Evolutionary conservation across 1,140 invertebrate species (phyloP).

Genomic region (Caenorhabditis remanei): DNA sequence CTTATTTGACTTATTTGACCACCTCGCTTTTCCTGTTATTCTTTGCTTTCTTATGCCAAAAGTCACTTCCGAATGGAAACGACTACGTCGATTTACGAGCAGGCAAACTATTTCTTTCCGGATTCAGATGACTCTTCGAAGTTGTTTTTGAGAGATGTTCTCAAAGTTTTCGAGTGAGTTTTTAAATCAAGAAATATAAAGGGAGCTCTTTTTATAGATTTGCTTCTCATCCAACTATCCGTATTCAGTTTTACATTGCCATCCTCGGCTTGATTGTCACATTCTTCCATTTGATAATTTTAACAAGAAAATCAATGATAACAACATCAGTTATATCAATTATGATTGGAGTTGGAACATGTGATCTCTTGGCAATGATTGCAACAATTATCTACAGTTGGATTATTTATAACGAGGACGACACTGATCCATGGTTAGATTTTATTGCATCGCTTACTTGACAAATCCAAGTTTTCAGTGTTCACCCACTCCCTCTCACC

Average conservation of each 20-base stretch:
- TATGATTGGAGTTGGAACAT: not conserved
- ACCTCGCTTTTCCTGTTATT: too few relatives aligned
- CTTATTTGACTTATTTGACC: too few relatives aligned
- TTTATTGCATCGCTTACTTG: not conserved
- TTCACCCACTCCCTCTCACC: not conserved
- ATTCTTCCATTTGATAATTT: slow-evolving; percentile 9
- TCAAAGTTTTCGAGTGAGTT: not conserved
- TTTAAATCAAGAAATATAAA: not conserved
- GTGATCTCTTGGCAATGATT: not conserved
- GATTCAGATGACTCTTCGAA: not conserved
- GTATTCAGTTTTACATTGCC: not conserved
- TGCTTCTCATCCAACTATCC: not conserved
- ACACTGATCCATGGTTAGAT: not conserved
- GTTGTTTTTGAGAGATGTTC: not conserved
- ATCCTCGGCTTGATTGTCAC: not conserved
- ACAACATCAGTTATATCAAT: slow-evolving; percentile 15
- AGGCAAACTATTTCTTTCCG: not conserved
- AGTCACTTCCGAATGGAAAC: not conserved
- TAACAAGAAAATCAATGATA: not conserved
- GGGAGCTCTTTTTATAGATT: not conserved
- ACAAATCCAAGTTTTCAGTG: not conserved
- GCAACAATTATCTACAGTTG: not conserved
- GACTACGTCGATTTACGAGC: not conserved
- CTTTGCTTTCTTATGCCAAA: not conserved
- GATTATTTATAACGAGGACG: slow-evolving; percentile 18